Evolutionary conservation across 2,113 vertebrate species (phyloP).

Genomic region (Chaetops frenatus): DNA sequence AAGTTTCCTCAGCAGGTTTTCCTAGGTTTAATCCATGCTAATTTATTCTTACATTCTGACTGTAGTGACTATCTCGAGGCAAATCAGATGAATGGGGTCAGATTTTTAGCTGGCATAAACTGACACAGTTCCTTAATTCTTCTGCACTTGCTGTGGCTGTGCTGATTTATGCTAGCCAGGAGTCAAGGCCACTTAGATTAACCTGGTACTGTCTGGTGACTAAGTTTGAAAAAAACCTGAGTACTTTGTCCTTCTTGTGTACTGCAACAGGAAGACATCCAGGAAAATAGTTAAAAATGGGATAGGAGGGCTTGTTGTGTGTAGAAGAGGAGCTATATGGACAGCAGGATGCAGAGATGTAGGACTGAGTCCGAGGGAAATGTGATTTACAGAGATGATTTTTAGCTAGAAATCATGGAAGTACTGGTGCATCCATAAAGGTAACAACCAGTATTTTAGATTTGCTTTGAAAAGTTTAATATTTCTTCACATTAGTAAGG

Average conservation of each 20-base stretch:
- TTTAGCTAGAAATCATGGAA: background rate
- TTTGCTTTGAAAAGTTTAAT: background rate
- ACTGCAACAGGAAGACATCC: background rate
- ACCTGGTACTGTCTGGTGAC: background rate
- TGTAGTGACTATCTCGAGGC: conserved; percentile 22
- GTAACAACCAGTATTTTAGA: background rate
- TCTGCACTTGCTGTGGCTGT: background rate
- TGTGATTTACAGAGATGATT: background rate
- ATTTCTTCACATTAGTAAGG: background rate
- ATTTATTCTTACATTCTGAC: conserved; percentile 34
- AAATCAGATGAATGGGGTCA: conserved; percentile 15
- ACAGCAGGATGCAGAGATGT: background rate
- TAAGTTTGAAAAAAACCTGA: background rate
- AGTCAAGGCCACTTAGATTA: background rate
- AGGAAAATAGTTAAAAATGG: background rate
- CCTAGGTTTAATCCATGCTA: conserved; percentile 46
- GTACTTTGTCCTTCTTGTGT: background rate
- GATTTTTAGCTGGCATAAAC: background rate
- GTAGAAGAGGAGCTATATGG: background rate
- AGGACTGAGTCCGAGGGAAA: background rate
- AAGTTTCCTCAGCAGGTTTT: conserved; percentile 46
- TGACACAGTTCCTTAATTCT: background rate
- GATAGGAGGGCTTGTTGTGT: background rate
- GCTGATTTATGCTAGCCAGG: background rate
- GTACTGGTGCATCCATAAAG: background rate